These are phyloP conservation scores for Ephydatia muelleri DNA, from an alignment of 37 sponge, comb jelly and placozoan genomes.

Conservation along the genomic window DNA sequence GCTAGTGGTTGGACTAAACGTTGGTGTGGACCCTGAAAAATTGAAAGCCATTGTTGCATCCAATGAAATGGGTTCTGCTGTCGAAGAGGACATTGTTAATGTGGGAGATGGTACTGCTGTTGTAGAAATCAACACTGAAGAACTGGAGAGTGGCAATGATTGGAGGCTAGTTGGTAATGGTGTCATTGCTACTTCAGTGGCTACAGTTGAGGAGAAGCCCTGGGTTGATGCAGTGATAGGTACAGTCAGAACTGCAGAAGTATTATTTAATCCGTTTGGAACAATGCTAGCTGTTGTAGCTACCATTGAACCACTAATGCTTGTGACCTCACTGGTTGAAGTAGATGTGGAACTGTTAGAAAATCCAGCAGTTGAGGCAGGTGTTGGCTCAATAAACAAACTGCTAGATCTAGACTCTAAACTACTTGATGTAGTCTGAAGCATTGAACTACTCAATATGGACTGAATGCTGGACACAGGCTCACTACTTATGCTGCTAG, in stretches of 20 bases:
- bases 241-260: background rate
- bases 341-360: background rate
- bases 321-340: background rate
- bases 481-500: too few relatives aligned
- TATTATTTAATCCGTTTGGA: background rate
- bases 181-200: too few relatives aligned
- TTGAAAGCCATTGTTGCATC: background rate
- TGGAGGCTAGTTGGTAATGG: background rate
- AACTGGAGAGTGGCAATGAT: background rate
- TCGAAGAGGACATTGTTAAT: background rate
- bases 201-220: background rate
- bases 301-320: background rate
- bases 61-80: background rate
- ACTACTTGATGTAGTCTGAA: background rate
- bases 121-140: background rate
- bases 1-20: background rate
- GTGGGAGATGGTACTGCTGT: background rate
- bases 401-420: background rate
- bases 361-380: background rate
- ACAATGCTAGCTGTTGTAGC: background rate
- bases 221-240: background rate
- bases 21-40: background rate
- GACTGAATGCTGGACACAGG: too few relatives aligned
- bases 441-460: background rate
- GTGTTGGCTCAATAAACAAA: background rate